Evolutionary conservation across 2,888 invertebrate species (phyloP).

Genomic region (Hyppa rectilinea): DNA sequence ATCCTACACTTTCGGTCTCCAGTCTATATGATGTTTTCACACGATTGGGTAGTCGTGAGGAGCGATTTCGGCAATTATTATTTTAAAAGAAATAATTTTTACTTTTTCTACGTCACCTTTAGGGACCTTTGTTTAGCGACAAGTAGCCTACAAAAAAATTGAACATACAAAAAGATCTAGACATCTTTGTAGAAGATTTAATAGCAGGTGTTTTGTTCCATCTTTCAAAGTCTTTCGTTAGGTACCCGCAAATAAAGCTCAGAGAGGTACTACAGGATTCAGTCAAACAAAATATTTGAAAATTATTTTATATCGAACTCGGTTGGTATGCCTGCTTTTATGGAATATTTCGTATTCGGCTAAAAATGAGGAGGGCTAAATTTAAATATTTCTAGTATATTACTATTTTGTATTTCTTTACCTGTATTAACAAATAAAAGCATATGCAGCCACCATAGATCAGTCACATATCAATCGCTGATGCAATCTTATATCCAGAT

Average conservation of each 20-base stretch:
- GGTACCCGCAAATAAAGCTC: background rate
- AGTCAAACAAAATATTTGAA: conserved; percentile 5
- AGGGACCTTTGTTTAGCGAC: background rate
- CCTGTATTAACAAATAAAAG: too few species aligned
- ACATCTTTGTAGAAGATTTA: background rate
- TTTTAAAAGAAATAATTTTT: background rate
- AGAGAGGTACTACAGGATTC: conserved; percentile 1
- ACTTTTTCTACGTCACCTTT: background rate
- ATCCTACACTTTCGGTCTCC: background rate
- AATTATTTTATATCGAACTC: background rate
- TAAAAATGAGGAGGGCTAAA: conserved; percentile 1
- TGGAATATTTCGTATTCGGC: conserved; percentile 2
- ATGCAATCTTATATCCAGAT: background rate
- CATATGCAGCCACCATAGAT: background rate
- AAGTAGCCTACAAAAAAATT: background rate
- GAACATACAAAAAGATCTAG: background rate
- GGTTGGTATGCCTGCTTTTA: conserved; percentile 25
- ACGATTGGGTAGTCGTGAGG: background rate
- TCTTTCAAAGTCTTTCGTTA: background rate
- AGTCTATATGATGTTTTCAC: background rate
- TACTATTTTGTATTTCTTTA: too few species aligned
- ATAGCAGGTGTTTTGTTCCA: background rate
- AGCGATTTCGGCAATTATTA: too few species aligned
- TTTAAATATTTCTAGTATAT: conserved; percentile 14
- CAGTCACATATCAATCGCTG: background rate